Percentiles rank a stretch among this genome's conserved stretches.
These are phyloP conservation scores for Leptopilina syphax DNA, from an alignment of 2,888 invertebrate genomes.

Conservation along the genomic window DNA sequence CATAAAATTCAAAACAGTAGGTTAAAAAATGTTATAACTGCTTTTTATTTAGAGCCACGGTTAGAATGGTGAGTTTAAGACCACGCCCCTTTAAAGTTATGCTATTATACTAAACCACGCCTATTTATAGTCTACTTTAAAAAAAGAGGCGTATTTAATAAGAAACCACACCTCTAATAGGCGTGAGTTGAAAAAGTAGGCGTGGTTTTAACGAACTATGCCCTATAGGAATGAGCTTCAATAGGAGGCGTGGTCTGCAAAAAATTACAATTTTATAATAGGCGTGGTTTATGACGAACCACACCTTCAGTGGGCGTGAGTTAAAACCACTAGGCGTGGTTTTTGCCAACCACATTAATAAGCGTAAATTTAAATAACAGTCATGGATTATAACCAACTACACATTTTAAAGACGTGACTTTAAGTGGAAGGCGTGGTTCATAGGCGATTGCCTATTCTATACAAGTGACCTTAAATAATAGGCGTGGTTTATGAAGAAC, in stretches of 20 bases:
- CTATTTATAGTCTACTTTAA: not conserved
- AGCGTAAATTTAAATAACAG: not conserved
- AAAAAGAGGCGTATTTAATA: constrained; percentile 43
- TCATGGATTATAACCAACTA: too few species aligned
- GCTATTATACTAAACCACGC: constrained; percentile 6
- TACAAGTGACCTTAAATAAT: not conserved
- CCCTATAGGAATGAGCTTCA: too few species aligned
- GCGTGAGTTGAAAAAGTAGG: not conserved
- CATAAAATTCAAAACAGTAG: too few species aligned
- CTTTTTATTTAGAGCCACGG: too few species aligned
- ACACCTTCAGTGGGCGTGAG: constrained; percentile 35
- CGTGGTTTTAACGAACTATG: not conserved
- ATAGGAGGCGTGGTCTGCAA: not conserved
- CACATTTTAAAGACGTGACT: too few species aligned
- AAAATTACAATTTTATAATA: constrained; percentile 44
- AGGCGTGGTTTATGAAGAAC: too few species aligned
- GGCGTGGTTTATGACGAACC: constrained; percentile 46
- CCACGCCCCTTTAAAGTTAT: too few species aligned
- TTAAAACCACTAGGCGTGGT: not conserved
- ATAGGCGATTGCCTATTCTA: too few species aligned
- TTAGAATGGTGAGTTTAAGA: too few species aligned
- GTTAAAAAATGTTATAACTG: too few species aligned
- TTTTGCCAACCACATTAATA: not conserved
- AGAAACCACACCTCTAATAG: constrained; percentile 46
- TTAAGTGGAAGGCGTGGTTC: too few species aligned